Conservation (phyloP, 2,888 invertebrate species). For the Notocelia uddmanniana region DNA sequence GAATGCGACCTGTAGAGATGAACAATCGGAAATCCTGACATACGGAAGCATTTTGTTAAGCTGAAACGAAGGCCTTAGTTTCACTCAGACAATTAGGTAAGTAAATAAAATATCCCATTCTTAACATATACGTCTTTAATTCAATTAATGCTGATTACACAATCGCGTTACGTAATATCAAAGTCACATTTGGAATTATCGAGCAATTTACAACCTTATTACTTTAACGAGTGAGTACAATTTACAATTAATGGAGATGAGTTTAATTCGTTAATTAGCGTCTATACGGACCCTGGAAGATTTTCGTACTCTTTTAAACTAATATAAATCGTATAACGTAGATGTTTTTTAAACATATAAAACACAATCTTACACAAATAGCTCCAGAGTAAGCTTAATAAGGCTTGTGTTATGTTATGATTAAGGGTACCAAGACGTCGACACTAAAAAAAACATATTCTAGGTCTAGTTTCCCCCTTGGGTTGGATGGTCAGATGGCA, state of each 20-base stretch:
- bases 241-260: slow-evolving; percentile 46
- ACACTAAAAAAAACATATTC: too few relatives aligned
- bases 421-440: too few relatives aligned
- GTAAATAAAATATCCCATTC: slow-evolving; percentile 50
- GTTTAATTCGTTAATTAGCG: slow-evolving; percentile 22
- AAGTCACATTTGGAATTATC: slow-evolving; percentile 80
- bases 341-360: background rate
- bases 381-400: too few relatives aligned
- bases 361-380: too few relatives aligned
- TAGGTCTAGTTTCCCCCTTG: too few relatives aligned
- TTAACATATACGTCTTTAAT: slow-evolving; percentile 81
- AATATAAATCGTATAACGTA: background rate
- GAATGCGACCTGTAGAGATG: too few relatives aligned
- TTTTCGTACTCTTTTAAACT: background rate
- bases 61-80: too few relatives aligned
- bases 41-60: too few relatives aligned
- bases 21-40: too few relatives aligned
- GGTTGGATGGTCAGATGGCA: too few relatives aligned
- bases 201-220: slow-evolving; percentile 83
- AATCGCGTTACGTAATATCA: slow-evolving; percentile 76
- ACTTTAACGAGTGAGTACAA: slow-evolving; percentile 59
- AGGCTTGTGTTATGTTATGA: too few relatives aligned
- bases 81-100: too few relatives aligned
- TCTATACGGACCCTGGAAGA: background rate
- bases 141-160: slow-evolving; percentile 81